Conservation (phyloP, 2,113 vertebrate genomes). For the Arenaria interpres region DNA sequence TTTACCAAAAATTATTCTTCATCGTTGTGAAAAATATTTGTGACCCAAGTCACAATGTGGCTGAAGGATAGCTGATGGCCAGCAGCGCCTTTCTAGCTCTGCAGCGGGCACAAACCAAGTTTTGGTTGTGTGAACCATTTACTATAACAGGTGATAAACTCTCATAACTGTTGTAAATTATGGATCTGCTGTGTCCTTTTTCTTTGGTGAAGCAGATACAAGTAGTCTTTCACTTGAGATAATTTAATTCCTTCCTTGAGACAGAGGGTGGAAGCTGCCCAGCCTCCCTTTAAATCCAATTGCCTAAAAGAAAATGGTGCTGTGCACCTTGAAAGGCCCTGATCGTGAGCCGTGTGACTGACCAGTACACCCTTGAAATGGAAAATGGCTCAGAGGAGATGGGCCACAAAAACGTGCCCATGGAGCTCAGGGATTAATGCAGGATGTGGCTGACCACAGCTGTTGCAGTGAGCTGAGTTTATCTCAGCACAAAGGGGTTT, state of each 20-base stretch:
- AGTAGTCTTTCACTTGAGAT: not conserved
- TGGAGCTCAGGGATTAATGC: not conserved
- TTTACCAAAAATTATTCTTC: not conserved
- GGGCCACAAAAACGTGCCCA: rapidly evolving
- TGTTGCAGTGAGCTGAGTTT: not conserved
- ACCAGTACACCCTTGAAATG: not conserved
- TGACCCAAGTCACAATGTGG: not conserved
- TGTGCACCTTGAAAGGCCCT: not conserved
- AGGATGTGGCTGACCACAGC: not conserved
- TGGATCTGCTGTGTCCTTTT: not conserved
- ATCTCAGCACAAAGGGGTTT: not conserved
- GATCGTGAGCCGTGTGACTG: not conserved
- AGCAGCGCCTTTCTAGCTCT: not conserved
- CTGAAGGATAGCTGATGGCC: not conserved
- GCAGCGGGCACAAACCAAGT: not conserved
- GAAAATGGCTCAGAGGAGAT: not conserved
- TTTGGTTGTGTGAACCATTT: not conserved
- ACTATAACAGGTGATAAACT: not conserved
- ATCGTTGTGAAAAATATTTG: not conserved
- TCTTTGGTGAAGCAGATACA: not conserved
- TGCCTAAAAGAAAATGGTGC: not conserved
- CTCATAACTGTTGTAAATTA: not conserved
- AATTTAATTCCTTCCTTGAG: not conserved
- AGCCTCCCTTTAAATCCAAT: no score
- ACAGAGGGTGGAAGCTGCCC: not conserved